Evolutionary conservation across 1,140 invertebrate species (phyloP).

Genomic region (Neelides sp.): DNA sequence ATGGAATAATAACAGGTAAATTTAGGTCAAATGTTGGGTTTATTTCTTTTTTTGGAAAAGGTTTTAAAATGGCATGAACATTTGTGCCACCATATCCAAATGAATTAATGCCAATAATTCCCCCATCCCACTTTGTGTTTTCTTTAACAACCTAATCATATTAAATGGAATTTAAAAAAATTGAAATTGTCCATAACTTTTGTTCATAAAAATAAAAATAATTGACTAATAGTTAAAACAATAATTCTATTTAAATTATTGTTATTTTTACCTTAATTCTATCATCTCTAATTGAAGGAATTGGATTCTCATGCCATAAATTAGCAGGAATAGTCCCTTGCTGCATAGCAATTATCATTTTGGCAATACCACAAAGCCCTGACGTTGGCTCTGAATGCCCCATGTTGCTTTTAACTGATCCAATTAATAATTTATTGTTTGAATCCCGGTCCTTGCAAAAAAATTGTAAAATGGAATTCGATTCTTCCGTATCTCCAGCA

Average conservation of each 20-base stretch:
- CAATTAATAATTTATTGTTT: constrained; percentile 57
- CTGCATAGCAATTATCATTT: constrained; percentile 52
- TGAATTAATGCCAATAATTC: too few species aligned
- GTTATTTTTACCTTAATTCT: constrained; percentile 41
- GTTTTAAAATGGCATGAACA: constrained; percentile 18
- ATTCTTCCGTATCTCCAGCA: constrained; percentile 49
- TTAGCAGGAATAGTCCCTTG: constrained; percentile 43
- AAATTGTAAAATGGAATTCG: constrained; percentile 67
- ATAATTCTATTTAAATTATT: not conserved
- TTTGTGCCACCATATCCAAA: constrained; percentile 23
- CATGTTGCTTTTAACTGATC: constrained; percentile 85
- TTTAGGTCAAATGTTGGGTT: constrained; percentile 33
- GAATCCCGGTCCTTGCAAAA: constrained; percentile 52
- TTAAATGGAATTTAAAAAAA: too few species aligned
- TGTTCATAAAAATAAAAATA: too few species aligned
- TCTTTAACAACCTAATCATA: too few species aligned
- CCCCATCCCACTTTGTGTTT: too few species aligned
- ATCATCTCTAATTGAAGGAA: constrained; percentile 52
- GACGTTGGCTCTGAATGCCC: constrained; percentile 86
- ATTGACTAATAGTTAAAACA: constrained; percentile 11
- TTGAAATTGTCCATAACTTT: too few species aligned
- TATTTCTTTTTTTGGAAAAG: not conserved
- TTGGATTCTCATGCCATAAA: constrained; percentile 44
- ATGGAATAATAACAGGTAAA: constrained; percentile 56
- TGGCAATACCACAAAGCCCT: constrained; percentile 65